These are phyloP conservation scores for Ailurus styani DNA, from an alignment of 2,113 vertebrate genomes.

Conservation along the genomic window DNA sequence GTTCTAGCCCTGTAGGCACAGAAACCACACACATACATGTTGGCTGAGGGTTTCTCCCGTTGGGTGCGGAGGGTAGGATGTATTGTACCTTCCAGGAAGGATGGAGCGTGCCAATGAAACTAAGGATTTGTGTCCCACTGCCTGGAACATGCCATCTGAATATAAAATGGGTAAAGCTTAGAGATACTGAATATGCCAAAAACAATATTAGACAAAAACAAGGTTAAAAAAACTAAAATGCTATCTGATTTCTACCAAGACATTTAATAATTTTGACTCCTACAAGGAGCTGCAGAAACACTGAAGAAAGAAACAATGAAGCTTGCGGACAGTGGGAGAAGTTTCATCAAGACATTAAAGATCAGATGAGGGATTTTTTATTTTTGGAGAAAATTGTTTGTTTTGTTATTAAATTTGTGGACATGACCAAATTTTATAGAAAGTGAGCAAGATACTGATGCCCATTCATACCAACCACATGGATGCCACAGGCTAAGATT, in stretches of 20 bases:
- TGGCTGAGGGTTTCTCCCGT: not conserved
- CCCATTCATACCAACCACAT: not conserved
- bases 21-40: not conserved
- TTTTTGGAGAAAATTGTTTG: not conserved
- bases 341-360: not conserved
- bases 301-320: not conserved
- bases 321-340: not conserved
- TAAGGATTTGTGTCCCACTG: not conserved
- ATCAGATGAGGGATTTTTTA: not conserved
- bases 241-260: not conserved
- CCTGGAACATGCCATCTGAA: not conserved
- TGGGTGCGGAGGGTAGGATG: not conserved
- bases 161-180: not conserved
- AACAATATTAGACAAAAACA: constrained; percentile 1
- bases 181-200: not conserved
- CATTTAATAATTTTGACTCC: not conserved
- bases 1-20: not conserved
- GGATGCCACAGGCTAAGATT: not conserved
- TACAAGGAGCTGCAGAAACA: not conserved
- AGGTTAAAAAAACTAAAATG: not conserved
- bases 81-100: not conserved
- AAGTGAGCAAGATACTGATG: not conserved
- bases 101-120: not conserved
- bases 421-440: not conserved
- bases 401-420: not conserved